Conservation (phyloP, 2,888 invertebrate genomes). For the Petrophora chlorosata region DNA sequence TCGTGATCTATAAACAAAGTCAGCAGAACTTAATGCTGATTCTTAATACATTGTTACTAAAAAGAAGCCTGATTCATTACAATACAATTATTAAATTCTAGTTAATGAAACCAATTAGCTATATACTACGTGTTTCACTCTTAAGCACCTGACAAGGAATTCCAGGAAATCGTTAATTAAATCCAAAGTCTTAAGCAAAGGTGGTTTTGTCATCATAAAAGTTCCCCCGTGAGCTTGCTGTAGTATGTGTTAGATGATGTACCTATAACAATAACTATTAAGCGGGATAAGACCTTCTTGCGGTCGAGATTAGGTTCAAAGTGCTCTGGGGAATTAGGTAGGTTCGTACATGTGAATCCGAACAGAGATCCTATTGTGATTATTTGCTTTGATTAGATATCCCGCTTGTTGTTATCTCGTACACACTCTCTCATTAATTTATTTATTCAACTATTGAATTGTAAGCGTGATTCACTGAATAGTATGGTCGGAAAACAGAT, state of each 20-base stretch:
- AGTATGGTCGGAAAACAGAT: constrained; percentile 3
- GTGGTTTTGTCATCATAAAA: constrained; percentile 67
- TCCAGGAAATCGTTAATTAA: constrained; percentile 67
- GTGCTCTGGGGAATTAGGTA: constrained; percentile 18
- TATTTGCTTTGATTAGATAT: constrained; percentile 60
- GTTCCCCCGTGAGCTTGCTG: constrained; percentile 54
- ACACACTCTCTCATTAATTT: constrained; percentile 41
- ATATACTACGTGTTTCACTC: constrained; percentile 36
- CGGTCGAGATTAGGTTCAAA: constrained; percentile 30
- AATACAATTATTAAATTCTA: constrained; percentile 9
- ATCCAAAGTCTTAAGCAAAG: constrained; percentile 59
- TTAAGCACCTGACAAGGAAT: constrained; percentile 52
- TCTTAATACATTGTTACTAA: too few relatives aligned
- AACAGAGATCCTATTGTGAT: constrained; percentile 50
- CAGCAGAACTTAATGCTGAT: too few relatives aligned
- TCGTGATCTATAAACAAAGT: too few relatives aligned
- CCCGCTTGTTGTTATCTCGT: constrained; percentile 47
- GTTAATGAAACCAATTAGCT: constrained; percentile 35
- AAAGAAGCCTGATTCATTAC: too few relatives aligned
- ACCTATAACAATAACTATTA: constrained; percentile 28
- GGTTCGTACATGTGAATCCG: constrained; percentile 39
- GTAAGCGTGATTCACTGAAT: constrained; percentile 15
- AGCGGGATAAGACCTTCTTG: constrained; percentile 37
- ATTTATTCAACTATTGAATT: constrained; percentile 41
- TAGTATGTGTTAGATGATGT: constrained; percentile 46